phyloP scores from a whole-genome alignment of 1,140 invertebrate genomes.

The Dendroctonus ponderosae region DNA sequence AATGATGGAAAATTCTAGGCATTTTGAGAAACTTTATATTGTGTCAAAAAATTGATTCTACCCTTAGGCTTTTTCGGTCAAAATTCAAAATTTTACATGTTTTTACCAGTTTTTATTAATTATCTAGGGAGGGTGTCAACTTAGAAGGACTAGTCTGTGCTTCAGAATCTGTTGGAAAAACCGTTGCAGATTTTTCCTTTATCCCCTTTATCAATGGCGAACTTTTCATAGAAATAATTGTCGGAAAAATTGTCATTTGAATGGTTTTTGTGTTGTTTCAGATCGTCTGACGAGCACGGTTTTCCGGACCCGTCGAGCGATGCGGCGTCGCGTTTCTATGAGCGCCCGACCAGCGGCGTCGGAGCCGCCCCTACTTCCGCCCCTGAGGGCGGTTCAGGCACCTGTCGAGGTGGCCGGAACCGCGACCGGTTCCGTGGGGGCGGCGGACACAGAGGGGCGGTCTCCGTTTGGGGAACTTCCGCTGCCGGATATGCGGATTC shows the following conservation, averaged over 20 bases:
- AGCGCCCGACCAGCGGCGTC: constrained; percentile 41
- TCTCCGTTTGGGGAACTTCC: constrained; percentile 20
- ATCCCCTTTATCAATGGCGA: no score
- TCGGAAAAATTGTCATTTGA: no score
- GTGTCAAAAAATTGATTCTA: no score
- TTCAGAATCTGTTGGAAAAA: no score
- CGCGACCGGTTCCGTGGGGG: constrained; percentile 31
- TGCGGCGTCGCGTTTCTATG: constrained; percentile 51
- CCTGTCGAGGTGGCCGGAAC: constrained; percentile 29
- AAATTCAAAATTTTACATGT: no score
- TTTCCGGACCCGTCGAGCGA: constrained; percentile 19
- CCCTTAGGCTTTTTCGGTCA: no score
- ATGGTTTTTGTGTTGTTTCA: constrained; percentile 38
- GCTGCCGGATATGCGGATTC: constrained; percentile 21
- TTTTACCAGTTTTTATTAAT: no score
- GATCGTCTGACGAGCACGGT: constrained; percentile 54
- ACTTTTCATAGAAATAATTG: background rate
- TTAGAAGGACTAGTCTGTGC: no score
- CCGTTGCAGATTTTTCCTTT: no score
- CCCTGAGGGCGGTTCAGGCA: constrained; percentile 27
- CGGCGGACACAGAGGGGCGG: constrained; percentile 20
- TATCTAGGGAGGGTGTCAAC: no score
- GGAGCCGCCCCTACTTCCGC: constrained; percentile 23
- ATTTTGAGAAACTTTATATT: no score
- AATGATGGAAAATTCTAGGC: no score